Percentiles rank a stretch among this genome's conserved stretches.
Evolutionary conservation across 2,888 invertebrate genomes (phyloP).

Genomic region (Maniola hyperantus): DNA sequence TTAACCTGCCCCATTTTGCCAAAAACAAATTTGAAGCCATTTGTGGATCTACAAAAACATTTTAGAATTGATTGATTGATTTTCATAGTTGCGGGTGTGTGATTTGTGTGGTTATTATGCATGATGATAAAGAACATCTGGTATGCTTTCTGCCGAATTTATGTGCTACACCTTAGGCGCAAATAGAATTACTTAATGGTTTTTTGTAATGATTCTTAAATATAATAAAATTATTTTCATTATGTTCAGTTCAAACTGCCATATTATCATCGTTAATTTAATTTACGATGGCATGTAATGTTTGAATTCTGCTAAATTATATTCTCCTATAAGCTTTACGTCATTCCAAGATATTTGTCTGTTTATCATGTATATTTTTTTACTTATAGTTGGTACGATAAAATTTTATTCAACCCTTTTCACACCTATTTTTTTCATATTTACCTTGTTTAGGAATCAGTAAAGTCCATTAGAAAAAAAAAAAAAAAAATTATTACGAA

Average conservation of each 20-base stretch:
- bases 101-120: conserved; percentile 11
- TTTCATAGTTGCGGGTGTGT: conserved; percentile 11
- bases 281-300: conserved; percentile 6
- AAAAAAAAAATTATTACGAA: not conserved
- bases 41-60: not conserved
- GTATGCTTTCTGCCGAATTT: conserved; percentile 14
- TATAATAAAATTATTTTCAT: not conserved
- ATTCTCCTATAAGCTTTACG: conserved; percentile 9
- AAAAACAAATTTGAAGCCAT: conserved; percentile 15
- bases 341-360: conserved; percentile 1
- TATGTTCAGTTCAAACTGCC: not conserved
- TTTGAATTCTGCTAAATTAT: conserved; percentile 7
- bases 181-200: not conserved
- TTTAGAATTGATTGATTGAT: conserved; percentile 10
- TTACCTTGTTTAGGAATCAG: conserved; percentile 2
- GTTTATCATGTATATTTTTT: conserved; percentile 6
- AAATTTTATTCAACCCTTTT: conserved; percentile 2
- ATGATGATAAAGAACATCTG: conserved; percentile 15
- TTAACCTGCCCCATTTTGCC: conserved; percentile 19
- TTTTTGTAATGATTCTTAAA: not conserved
- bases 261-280: conserved; percentile 5
- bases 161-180: conserved; percentile 2
- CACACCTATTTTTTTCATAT: not conserved
- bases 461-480: not conserved
- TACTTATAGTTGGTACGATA: conserved; percentile 1